phyloP scores from a whole-genome alignment of 2,113 vertebrate species.

The Nycticebus coucang region DNA sequence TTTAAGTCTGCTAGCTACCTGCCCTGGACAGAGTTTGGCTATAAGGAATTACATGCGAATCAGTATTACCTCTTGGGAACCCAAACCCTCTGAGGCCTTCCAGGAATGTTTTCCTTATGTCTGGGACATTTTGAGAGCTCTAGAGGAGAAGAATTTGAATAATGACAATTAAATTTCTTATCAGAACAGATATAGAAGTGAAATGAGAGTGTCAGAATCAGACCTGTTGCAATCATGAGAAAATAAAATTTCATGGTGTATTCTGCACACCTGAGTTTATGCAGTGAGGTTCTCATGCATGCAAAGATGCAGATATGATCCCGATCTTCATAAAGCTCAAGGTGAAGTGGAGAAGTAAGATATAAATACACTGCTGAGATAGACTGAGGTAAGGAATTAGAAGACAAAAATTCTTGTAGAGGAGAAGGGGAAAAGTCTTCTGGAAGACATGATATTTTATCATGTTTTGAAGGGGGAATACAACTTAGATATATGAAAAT shows the following conservation, averaged over 20 bases:
- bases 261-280: neutral
- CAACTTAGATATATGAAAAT: neutral
- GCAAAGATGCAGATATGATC: neutral
- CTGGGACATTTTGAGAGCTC: neutral
- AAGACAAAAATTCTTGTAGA: neutral
- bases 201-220: neutral
- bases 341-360: neutral
- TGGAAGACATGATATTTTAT: neutral
- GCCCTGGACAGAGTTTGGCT: neutral
- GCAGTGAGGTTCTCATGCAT: neutral
- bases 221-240: neutral
- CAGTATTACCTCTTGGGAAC: neutral
- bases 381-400: neutral
- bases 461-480: neutral
- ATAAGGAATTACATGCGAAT: neutral
- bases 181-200: neutral
- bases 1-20: neutral
- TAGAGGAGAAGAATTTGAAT: neutral
- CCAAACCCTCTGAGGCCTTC: neutral
- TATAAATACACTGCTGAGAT: neutral
- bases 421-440: neutral
- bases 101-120: neutral
- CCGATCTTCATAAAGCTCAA: neutral
- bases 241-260: neutral
- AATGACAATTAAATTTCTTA: neutral